A percentile compares a stretch with the other conserved stretches of the same genome.
phyloP scores from a whole-genome alignment of 1,140 invertebrate species.

The Rhopalosiphum padi region DNA sequence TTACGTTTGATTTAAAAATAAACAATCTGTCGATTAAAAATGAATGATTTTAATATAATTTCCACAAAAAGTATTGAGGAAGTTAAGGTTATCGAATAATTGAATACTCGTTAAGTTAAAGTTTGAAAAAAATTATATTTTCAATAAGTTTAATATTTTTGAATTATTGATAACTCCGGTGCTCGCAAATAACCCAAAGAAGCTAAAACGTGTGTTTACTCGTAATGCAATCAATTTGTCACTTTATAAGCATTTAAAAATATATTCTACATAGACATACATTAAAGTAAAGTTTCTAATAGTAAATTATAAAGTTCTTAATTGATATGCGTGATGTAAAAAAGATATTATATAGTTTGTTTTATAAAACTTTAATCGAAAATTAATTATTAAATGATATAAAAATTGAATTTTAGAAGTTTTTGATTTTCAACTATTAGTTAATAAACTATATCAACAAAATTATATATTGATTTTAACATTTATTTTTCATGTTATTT shows the following conservation, averaged over 20 bases:
- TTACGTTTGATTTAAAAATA: no score
- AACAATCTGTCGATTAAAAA: background rate
- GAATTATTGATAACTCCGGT: background rate
- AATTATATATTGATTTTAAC: background rate
- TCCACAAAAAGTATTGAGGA: background rate
- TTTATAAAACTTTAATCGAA: background rate
- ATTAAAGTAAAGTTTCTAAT: background rate
- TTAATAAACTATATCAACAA: no score
- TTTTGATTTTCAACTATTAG: background rate
- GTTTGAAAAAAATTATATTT: background rate
- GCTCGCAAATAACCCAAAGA: background rate
- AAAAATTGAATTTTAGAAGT: background rate
- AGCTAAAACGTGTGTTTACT: background rate
- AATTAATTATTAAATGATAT: background rate
- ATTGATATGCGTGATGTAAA: background rate
- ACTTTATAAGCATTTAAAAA: background rate
- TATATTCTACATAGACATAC: background rate
- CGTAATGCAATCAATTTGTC: background rate
- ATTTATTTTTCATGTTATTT: background rate
- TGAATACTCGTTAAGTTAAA: background rate
- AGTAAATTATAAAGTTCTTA: background rate
- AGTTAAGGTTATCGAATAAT: background rate
- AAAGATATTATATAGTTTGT: background rate
- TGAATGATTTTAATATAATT: background rate
- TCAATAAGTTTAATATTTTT: background rate